Evolutionary conservation across 2,888 invertebrate species (phyloP), one percentile per base, ranked within the genome.

Genomic region (Chalcis sispes): DNA sequence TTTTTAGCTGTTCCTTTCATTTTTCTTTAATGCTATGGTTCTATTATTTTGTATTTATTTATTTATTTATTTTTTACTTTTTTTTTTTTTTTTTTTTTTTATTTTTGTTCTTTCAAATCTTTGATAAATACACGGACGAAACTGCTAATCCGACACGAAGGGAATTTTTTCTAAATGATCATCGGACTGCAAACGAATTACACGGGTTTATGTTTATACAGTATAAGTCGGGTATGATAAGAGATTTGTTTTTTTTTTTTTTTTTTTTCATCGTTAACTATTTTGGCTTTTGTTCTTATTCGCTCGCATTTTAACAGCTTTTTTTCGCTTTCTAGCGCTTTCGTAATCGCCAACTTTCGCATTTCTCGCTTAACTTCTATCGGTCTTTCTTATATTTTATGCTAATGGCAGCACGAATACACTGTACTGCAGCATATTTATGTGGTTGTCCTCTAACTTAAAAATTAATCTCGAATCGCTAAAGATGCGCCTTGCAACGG

Each of bases 351-450:
- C 66, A 32, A 18, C 27, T 48, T 65, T 65, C 52, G n/a, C 29
- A 7, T 20, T 50, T n/a, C n/a, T n/a, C n/a, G n/a, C n/a, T n/a
- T n/a, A n/a, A n/a, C n/a, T n/a, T n/a, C n/a, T n/a, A n/a, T n/a
- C n/a, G n/a, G n/a, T 36, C 59, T 20, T n/a, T 54, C 25, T 40
- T 27, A 48, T 54, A 56, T 67, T 80, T 83, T 83, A 85, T 79
- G 82, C 82, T 87, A 85, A 85, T 85, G 84, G 84, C 86, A 87
- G 86, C 82, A 86, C 85, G 78, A 77, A 80, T 82, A 81, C 77
- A 83, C 79, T 81, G 81, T 82, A 82, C 82, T 81, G 80, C 80
- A 81, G 79, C 80, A 81, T 81, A 25, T 78, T 75, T 67, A 67
- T 48, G 48, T 58, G 54, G 10, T 52, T 58, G 13, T 42, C 58